A percentile compares a stretch with the other conserved stretches of the same genome.
phyloP scores from a whole-genome alignment of 2,113 vertebrate species.

The Apus apus region DNA sequence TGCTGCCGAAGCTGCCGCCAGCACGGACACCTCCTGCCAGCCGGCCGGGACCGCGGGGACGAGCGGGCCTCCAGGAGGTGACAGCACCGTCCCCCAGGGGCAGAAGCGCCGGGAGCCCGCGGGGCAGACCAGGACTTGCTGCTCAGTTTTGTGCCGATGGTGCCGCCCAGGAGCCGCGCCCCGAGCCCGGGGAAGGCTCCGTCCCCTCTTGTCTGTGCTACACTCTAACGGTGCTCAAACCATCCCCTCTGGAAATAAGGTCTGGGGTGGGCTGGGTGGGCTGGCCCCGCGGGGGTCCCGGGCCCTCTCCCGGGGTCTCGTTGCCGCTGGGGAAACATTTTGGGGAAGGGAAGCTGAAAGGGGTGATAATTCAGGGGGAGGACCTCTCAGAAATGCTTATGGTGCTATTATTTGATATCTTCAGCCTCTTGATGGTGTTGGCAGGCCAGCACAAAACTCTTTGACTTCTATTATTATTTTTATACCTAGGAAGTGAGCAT shows the following conservation, averaged over 20 bases:
- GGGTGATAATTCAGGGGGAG: not conserved
- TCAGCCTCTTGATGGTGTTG: conserved; percentile 49
- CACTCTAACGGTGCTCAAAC: not conserved
- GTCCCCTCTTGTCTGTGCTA: not conserved
- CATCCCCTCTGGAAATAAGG: not conserved
- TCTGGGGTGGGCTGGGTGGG: not conserved
- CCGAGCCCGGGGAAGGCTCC: not conserved
- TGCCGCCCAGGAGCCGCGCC: not conserved
- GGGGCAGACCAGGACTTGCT: not conserved
- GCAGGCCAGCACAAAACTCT: conserved; percentile 47
- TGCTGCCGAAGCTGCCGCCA: conserved; percentile 88
- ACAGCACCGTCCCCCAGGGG: not conserved
- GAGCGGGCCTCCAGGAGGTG: conserved; percentile 71
- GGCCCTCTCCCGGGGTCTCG: accelerated
- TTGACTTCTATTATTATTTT: conserved; percentile 53
- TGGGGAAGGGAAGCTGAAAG: not conserved
- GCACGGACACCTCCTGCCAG: not conserved
- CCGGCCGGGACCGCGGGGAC: conserved; percentile 49
- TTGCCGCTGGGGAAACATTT: not conserved
- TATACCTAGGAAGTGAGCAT: conserved; percentile 3
- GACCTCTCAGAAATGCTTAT: not conserved
- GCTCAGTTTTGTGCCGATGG: not conserved
- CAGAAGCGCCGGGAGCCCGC: not conserved
- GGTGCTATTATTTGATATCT: conserved; percentile 27
- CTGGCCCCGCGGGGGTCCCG: accelerated